A percentile compares a stretch with the other conserved stretches of the same genome.
phyloP scores from a whole-genome alignment of 2,113 vertebrate genomes.

The Dolichotis patagonum region DNA sequence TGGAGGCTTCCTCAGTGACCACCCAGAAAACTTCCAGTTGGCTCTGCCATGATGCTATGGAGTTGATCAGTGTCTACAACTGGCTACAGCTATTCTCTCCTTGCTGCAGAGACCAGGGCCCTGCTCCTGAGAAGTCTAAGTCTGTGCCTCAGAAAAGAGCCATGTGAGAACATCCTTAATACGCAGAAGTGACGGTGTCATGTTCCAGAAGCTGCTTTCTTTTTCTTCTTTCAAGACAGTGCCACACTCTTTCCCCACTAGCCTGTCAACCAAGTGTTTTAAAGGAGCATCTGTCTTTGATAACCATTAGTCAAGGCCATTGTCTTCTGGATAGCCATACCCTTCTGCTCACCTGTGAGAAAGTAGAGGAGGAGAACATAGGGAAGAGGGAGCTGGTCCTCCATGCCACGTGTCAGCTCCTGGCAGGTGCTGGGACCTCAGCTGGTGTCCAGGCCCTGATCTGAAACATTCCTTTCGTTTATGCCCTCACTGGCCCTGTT shows the following conservation, averaged over 20 bases:
- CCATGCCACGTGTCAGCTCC: not conserved
- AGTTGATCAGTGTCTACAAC: accelerated
- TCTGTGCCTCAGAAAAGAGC: not conserved
- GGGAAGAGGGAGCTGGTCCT: not conserved
- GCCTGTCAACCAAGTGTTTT: not conserved
- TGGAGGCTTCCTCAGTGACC: not conserved
- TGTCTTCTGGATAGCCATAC: not conserved
- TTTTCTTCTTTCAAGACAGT: not conserved
- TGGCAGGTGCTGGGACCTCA: not conserved
- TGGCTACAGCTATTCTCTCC: accelerated
- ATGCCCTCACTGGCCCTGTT: not conserved
- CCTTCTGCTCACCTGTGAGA: not conserved
- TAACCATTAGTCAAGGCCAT: not conserved
- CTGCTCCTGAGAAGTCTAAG: not conserved
- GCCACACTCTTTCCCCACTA: not conserved
- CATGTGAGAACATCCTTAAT: accelerated
- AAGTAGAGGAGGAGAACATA: not conserved
- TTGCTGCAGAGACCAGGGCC: not conserved
- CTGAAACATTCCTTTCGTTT: not conserved
- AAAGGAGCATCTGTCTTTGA: not conserved
- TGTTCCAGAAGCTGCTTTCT: not conserved
- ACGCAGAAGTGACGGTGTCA: not conserved
- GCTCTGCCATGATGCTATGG: accelerated
- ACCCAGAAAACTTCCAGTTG: not conserved
- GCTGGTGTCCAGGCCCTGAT: not conserved